phyloP scores from a whole-genome alignment of 2,113 vertebrate genomes.

The Morone saxatilis region DNA sequence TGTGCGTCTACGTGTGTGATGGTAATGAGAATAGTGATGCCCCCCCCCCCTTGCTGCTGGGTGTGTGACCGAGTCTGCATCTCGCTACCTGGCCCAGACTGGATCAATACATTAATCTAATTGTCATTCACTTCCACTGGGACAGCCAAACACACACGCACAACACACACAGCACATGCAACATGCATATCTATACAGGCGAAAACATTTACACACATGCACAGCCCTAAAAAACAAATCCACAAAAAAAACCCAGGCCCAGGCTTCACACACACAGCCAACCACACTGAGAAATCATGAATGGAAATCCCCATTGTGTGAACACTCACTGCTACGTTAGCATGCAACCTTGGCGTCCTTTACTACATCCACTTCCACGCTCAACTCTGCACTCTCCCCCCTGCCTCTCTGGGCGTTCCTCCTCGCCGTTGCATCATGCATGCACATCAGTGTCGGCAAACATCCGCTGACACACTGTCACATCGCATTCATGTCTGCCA shows the following conservation, averaged over 20 bases:
- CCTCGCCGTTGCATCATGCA: slow-evolving; percentile 68
- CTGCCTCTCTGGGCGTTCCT: slow-evolving; percentile 69
- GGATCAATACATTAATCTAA: slow-evolving; percentile 83
- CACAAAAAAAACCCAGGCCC: neutral
- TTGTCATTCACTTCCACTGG: slow-evolving; percentile 75
- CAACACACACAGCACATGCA: slow-evolving; percentile 32
- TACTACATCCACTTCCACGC: slow-evolving; percentile 49
- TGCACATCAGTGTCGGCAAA: slow-evolving; percentile 72
- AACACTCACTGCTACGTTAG: slow-evolving; percentile 5
- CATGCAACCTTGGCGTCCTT: slow-evolving; percentile 31
- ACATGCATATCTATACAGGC: slow-evolving; percentile 3
- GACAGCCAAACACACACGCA: slow-evolving; percentile 43
- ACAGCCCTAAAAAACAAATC: slow-evolving; percentile 2
- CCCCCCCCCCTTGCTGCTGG: slow-evolving; percentile 52
- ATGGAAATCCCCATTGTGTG: slow-evolving; percentile 60
- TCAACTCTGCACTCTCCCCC: slow-evolving; percentile 18
- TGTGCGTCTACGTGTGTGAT: slow-evolving; percentile 41
- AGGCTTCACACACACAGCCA: neutral
- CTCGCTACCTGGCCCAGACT: slow-evolving; percentile 81
- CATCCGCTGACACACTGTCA: slow-evolving; percentile 80
- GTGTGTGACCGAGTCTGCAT: slow-evolving; percentile 70
- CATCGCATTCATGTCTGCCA: slow-evolving; percentile 63
- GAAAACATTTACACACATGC: neutral
- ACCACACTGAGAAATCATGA: slow-evolving; percentile 53
- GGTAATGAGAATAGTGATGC: slow-evolving; percentile 58